A percentile compares a stretch with the other conserved stretches of the same genome.
phyloP scores from a whole-genome alignment of 2,888 invertebrate species.

The Alentia gelatinosa region DNA sequence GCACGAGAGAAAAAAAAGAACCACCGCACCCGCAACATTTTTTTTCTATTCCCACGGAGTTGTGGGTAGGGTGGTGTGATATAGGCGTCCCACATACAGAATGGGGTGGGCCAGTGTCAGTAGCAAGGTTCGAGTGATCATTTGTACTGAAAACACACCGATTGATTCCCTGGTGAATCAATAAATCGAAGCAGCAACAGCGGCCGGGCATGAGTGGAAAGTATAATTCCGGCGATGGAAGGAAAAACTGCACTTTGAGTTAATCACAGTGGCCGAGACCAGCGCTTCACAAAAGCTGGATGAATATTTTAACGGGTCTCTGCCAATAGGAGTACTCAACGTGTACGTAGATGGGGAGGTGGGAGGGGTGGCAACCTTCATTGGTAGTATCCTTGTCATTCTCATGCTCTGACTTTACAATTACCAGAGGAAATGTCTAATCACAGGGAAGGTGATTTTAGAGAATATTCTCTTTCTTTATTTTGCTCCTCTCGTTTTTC shows the following conservation, averaged over 20 bases:
- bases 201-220: neutral
- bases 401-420: no score
- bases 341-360: neutral
- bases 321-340: neutral
- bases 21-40: no score
- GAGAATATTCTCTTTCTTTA: neutral
- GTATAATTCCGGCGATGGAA: neutral
- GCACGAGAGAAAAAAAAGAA: no score
- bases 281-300: neutral
- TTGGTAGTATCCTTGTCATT: neutral
- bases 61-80: no score
- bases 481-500: neutral
- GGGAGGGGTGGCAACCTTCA: neutral
- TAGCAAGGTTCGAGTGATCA: no score
- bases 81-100: no score
- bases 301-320: neutral
- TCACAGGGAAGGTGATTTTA: neutral
- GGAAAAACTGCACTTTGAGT: neutral
- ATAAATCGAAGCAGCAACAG: neutral
- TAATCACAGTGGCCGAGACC: neutral
- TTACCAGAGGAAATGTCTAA: neutral
- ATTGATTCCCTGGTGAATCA: neutral
- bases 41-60: no score
- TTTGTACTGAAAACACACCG: constrained; percentile 3
- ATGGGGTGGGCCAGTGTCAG: no score